phyloP scores from a whole-genome alignment of 2,797 vertebrate species.

The Lemur catta region DNA sequence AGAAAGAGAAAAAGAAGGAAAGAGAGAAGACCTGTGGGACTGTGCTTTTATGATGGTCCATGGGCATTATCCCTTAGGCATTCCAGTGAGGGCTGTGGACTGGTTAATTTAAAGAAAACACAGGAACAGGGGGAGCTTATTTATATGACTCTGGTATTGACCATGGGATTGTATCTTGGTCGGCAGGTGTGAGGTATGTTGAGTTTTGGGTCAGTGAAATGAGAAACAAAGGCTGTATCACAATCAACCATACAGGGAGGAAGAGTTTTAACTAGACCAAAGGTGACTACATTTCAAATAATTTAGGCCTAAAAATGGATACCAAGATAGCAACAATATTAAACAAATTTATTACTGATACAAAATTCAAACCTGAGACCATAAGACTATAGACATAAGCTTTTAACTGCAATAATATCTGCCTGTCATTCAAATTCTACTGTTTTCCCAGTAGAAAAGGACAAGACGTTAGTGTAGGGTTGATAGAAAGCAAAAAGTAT shows the following conservation, averaged over 20 bases:
- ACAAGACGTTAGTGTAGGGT: neutral
- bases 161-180: neutral
- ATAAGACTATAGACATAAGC: neutral
- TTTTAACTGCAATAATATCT: neutral
- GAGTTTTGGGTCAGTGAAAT: neutral
- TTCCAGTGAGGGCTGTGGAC: neutral
- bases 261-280: neutral
- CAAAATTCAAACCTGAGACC: neutral
- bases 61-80: neutral
- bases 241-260: neutral
- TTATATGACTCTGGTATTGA: neutral
- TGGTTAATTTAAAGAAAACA: neutral
- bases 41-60: neutral
- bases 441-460: neutral
- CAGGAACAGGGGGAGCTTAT: neutral
- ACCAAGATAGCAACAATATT: neutral
- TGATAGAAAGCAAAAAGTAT: neutral
- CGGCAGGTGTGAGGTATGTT: neutral
- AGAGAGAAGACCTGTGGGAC: neutral
- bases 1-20: neutral
- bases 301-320: neutral
- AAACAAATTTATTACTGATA: neutral
- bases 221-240: neutral
- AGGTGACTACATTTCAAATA: neutral
- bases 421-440: neutral